Conservation (phyloP, 2,113 vertebrate species). For the Prietella phreatophila region DNA sequence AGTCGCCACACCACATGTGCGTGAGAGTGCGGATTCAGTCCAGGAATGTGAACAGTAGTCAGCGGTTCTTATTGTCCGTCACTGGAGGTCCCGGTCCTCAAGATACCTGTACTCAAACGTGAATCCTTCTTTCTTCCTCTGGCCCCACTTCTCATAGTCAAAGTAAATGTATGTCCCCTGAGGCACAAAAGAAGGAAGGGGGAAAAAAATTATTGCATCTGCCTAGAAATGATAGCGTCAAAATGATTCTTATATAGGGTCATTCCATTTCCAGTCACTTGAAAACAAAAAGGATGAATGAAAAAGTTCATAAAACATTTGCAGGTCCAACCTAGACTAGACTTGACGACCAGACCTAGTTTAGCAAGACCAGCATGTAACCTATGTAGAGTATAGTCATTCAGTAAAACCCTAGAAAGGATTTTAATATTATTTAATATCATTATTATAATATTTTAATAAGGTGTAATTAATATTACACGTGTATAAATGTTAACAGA, state of each 20-base stretch:
- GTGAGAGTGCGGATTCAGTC: conserved; percentile 55
- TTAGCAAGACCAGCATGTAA: not conserved
- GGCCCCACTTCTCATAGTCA: conserved; percentile 85
- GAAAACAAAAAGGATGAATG: not conserved
- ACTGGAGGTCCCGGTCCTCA: conserved; percentile 83
- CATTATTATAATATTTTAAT: too few relatives aligned
- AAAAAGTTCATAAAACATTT: not conserved
- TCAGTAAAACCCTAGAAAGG: not conserved
- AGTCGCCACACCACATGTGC: not conserved
- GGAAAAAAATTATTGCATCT: not conserved
- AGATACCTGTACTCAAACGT: conserved; percentile 83
- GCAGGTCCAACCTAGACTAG: not conserved
- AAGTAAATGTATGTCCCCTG: conserved; percentile 86
- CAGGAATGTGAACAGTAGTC: conserved; percentile 72
- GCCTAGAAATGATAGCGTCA: not conserved
- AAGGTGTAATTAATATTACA: not conserved
- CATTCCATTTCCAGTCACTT: not conserved
- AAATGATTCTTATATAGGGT: not conserved
- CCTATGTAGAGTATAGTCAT: not conserved
- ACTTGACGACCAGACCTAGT: not conserved
- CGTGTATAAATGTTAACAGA: not conserved
- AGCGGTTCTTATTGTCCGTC: conserved; percentile 57
- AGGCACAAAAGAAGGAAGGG: not conserved
- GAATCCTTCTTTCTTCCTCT: conserved; percentile 83
- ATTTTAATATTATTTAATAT: too few relatives aligned